phyloP scores from a whole-genome alignment of 2,888 invertebrate genomes.

The Pogonocherus hispidulus region DNA sequence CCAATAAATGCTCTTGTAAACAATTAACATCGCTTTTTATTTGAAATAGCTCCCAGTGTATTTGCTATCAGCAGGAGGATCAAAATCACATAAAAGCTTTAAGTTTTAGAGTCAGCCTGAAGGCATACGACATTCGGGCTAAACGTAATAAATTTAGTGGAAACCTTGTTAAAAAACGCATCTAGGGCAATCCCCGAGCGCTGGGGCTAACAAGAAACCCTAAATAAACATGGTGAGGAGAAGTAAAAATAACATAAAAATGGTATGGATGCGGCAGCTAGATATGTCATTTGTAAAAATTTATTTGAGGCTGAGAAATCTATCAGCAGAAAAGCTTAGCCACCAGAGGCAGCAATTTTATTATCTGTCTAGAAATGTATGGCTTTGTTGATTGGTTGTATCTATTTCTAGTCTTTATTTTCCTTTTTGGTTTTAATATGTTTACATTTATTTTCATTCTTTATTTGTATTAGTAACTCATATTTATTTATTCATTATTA shows the following conservation, averaged over 20 bases:
- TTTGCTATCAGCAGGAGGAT: neutral
- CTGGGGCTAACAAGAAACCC: conserved; percentile 16
- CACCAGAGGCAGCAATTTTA: neutral
- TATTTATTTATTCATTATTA: no score
- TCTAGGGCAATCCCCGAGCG: conserved; percentile 17
- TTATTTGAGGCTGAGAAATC: neutral
- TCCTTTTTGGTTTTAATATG: no score
- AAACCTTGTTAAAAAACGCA: conserved; percentile 29
- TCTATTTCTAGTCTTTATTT: no score
- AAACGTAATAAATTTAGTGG: conserved; percentile 23
- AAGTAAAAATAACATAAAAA: conserved; percentile 17
- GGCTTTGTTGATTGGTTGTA: no score
- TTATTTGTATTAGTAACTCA: no score
- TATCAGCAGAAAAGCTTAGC: neutral
- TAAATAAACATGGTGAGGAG: conserved; percentile 10
- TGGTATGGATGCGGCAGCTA: neutral
- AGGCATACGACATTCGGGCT: conserved; percentile 1
- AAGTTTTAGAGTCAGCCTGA: conserved; percentile 3
- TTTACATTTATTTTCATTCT: no score
- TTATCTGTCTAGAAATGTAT: neutral
- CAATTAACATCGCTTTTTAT: neutral
- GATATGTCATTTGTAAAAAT: neutral
- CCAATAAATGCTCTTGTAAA: no score
- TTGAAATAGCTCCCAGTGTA: neutral
- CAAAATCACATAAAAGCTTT: neutral